Percentiles rank a stretch among this genome's conserved stretches.
phyloP scores from a whole-genome alignment of 2,888 invertebrate species.

The Holacanthella duospinosa region DNA sequence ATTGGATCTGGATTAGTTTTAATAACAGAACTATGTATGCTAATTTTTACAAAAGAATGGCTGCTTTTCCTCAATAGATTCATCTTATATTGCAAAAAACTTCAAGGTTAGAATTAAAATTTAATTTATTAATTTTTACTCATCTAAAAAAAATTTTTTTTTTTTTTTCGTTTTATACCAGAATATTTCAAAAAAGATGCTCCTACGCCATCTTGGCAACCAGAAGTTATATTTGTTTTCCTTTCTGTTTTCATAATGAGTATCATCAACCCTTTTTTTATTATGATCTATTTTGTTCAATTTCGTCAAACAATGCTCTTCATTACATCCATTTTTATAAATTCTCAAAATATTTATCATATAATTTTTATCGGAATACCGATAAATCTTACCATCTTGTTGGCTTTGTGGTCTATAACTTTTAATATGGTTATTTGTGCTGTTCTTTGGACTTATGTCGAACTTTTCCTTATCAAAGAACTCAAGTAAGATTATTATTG shows the following conservation, averaged over 20 bases:
- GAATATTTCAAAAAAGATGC: too few species aligned
- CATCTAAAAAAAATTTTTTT: too few species aligned
- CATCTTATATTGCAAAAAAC: too few species aligned
- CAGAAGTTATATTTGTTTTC: not conserved
- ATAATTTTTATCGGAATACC: not conserved
- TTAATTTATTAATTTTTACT: too few species aligned
- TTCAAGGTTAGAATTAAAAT: too few species aligned
- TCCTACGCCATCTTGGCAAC: not conserved
- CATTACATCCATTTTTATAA: not conserved
- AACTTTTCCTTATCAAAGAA: not conserved
- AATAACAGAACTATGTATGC: not conserved
- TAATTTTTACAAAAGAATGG: not conserved
- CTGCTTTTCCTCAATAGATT: not conserved
- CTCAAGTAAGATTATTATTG: constrained; percentile 3
- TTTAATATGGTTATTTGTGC: not conserved
- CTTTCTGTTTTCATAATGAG: not conserved
- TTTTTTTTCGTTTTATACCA: too few species aligned
- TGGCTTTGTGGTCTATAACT: not conserved
- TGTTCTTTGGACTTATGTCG: not conserved
- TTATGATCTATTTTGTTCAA: not conserved
- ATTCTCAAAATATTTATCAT: not conserved
- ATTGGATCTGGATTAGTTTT: not conserved
- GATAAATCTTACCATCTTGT: not conserved
- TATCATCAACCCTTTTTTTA: not conserved
- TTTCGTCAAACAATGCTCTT: not conserved